A percentile compares a stretch with the other conserved stretches of the same genome.
These are phyloP conservation scores for Anguilla obscura DNA, from an alignment of 2,797 vertebrate species.

Conservation along the genomic window DNA sequence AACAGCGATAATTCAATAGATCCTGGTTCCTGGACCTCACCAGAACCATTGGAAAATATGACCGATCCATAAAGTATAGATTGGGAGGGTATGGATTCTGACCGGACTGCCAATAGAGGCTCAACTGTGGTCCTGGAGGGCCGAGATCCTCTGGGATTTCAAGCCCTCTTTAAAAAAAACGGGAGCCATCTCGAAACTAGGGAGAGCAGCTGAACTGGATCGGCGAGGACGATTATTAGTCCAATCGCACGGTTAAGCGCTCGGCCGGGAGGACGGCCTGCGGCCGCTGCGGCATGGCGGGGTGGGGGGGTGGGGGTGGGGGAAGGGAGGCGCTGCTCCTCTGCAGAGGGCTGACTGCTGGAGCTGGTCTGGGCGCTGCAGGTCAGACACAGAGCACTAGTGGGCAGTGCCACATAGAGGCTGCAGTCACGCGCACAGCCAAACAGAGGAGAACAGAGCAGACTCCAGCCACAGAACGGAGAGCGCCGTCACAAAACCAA, in stretches of 20 bases:
- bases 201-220: not conserved
- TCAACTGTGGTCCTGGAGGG: slow-evolving; percentile 2
- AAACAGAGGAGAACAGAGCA: not conserved
- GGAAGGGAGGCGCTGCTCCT: not conserved
- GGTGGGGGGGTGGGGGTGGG: slow-evolving; percentile 38
- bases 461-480: no score
- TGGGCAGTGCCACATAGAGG: slow-evolving; percentile 21
- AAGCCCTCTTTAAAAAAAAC: not conserved
- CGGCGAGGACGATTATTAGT: not conserved
- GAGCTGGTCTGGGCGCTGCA: slow-evolving; percentile 7
- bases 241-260: not conserved
- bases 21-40: slow-evolving; percentile 63
- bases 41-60: slow-evolving; percentile 58
- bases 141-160: not conserved
- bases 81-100: slow-evolving; percentile 42
- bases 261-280: not conserved
- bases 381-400: slow-evolving; percentile 31
- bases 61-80: slow-evolving; percentile 67
- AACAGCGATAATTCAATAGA: slow-evolving; percentile 38
- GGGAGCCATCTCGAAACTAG: not conserved
- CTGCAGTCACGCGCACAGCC: not conserved
- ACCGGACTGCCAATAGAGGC: slow-evolving; percentile 25
- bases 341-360: not conserved
- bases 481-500: not conserved
- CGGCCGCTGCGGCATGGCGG: not conserved